Evolutionary conservation across 2,113 vertebrate genomes (phyloP), one percentile per base, ranked within the genome.

Genomic region (Clinocottus analis): DNA sequence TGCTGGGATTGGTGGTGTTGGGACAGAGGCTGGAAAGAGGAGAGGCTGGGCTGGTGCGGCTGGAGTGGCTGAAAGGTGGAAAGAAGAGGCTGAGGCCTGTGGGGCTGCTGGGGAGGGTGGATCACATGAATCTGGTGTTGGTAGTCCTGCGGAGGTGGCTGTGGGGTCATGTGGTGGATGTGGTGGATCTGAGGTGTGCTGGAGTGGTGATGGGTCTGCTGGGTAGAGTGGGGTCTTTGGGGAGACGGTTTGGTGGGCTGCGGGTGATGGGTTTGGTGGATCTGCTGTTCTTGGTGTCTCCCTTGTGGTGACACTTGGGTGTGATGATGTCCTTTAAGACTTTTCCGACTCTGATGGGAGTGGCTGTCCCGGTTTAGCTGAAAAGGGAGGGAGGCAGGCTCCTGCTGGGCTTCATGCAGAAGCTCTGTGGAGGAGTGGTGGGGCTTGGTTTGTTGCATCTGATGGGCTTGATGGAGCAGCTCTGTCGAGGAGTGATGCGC

Each of bases 41-140:
- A 93, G 39, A 89, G 87, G 25, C 87, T 86, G 59, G 89, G 64
- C 60, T 93, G 91, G 35, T 92, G 90, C 0, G 93, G 89, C 75
- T 93, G 92, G n/a, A 94, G 89, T 0, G 94, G 93, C 61, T 95
- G 95, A 60, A 95, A 94, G 16, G 93, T 92, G 53, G 94, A 90
- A 59, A 94, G 89, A 59, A 90, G 92, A 8, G 92, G 91, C 75
- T 94, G 93, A 23, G 91, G 87, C 73, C 91, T 89, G 67, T 92
- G 93, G 62, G 91, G 85, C 53, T 93, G 94, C 83, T 95, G 94
- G 2, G 93, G 91, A 47, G 92, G 89, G 74, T 94, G 92, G 77
- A 94, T 93, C 19, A 93, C 93, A 13, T 93, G 93, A 31, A 94
- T 91, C 80, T 94, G 94, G 65, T 92, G 93, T 68, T 85, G 92